These are phyloP conservation scores for Brachypalpus laphriformis DNA, from an alignment of 2,888 invertebrate species.

Conservation along the genomic window DNA sequence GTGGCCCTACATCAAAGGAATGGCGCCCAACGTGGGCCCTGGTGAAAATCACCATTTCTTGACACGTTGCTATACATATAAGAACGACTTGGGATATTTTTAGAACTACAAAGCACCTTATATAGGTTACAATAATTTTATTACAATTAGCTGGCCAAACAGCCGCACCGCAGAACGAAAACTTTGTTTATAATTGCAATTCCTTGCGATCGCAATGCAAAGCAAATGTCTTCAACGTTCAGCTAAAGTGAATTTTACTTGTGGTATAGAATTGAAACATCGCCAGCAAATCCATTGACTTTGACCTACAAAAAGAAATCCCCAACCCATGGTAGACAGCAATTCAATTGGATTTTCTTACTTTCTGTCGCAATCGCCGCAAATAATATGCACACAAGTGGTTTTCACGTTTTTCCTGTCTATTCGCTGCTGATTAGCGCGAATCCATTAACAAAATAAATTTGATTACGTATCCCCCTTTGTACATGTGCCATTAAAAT, in stretches of 20 bases:
- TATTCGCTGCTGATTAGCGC: constrained; percentile 35
- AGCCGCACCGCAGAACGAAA: too few relatives aligned
- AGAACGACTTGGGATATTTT: too few relatives aligned
- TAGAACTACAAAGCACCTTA: too few relatives aligned
- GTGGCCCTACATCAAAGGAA: too few relatives aligned
- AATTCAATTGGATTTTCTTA: constrained; percentile 37
- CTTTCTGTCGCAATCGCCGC: constrained; percentile 5
- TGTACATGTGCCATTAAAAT: constrained; percentile 56
- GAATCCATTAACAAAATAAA: constrained; percentile 42
- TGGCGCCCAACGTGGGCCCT: too few relatives aligned
- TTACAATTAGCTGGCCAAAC: too few relatives aligned
- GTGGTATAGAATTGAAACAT: constrained; percentile 34
- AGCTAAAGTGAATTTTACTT: neutral
- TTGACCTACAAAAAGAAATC: constrained; percentile 64
- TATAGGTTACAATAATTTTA: too few relatives aligned
- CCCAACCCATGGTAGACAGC: constrained; percentile 9
- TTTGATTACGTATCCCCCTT: constrained; percentile 25
- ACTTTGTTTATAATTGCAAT: neutral
- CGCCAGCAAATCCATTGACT: constrained; percentile 62
- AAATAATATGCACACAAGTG: constrained; percentile 7
- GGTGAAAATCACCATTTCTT: too few relatives aligned
- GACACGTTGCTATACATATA: too few relatives aligned
- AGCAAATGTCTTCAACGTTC: neutral
- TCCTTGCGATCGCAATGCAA: too few relatives aligned
- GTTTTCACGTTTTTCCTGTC: constrained; percentile 7